Percentiles rank a stretch among this genome's conserved stretches.
These are phyloP conservation scores for Lynx canadensis DNA, from an alignment of 2,113 vertebrate genomes.

Conservation along the genomic window DNA sequence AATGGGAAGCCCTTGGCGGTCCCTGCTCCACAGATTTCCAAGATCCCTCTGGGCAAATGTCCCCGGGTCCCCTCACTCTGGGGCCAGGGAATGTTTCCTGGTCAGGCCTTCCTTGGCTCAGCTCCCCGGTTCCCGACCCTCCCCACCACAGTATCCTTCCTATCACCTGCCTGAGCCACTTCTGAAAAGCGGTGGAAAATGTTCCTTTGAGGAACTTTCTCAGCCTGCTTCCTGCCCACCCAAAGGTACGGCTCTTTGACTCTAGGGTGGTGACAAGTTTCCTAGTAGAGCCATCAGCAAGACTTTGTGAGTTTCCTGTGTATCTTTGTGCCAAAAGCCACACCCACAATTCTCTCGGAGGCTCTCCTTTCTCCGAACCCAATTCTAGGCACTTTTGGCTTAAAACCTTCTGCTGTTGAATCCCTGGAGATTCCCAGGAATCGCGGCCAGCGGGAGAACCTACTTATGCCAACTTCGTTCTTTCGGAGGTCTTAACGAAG, in stretches of 20 bases:
- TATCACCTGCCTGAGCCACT: not conserved
- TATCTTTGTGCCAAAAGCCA: not conserved
- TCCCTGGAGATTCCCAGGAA: not conserved
- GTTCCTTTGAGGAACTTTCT: not conserved
- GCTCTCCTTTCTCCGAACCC: not conserved
- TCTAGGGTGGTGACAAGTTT: not conserved
- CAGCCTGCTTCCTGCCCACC: not conserved
- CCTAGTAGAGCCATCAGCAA: not conserved
- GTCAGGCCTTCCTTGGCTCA: not conserved
- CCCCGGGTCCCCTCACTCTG: not conserved
- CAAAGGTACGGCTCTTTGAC: not conserved
- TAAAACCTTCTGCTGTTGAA: not conserved
- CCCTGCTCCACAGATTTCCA: not conserved
- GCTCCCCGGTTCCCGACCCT: no score
- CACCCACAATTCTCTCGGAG: not conserved
- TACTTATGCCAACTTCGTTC: not conserved
- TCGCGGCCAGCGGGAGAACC: not conserved
- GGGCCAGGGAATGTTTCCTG: not conserved
- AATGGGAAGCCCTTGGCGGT: fast-evolving
- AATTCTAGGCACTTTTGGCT: fast-evolving
- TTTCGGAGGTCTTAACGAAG: not conserved
- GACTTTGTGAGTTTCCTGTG: not conserved
- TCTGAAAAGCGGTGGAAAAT: not conserved
- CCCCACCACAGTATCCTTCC: not conserved
- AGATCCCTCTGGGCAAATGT: not conserved